Percentiles rank a stretch among this genome's conserved stretches.
Conservation (phyloP, 1,140 invertebrate genomes). For the Aphelenchoides besseyi region DNA sequence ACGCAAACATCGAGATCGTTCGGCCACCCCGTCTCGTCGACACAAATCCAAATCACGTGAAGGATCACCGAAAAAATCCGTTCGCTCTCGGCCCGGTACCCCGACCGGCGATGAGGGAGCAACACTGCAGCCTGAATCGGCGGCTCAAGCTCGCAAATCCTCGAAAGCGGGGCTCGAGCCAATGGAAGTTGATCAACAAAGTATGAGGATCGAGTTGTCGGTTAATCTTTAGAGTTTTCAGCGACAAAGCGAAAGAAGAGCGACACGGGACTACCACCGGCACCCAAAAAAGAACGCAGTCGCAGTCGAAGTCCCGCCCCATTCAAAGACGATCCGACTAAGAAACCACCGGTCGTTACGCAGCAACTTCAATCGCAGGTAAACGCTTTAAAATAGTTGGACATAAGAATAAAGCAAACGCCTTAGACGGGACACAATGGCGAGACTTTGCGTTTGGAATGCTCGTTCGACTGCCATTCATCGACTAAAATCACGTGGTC, state of each 20-base stretch:
- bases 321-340: conserved; percentile 30
- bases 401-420: not conserved
- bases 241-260: conserved; percentile 29
- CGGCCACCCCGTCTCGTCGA: conserved; percentile 47
- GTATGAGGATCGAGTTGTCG: no score
- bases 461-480: conserved; percentile 56
- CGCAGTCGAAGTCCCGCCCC: conserved; percentile 45
- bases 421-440: conserved; percentile 45
- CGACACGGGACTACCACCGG: conserved; percentile 41
- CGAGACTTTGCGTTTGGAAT: conserved; percentile 52
- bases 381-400: no score
- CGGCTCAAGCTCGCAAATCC: conserved; percentile 17
- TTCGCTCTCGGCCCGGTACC: conserved; percentile 55
- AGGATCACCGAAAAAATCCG: conserved; percentile 57
- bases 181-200: conserved; percentile 15
- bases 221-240: no score
- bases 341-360: conserved; percentile 49
- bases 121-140: conserved; percentile 35
- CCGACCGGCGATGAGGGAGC: conserved; percentile 47
- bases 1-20: conserved; percentile 43
- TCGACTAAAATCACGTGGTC: conserved; percentile 60
- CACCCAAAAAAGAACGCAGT: conserved; percentile 46
- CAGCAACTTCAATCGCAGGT: conserved; percentile 56
- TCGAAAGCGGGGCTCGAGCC: conserved; percentile 5
- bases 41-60: conserved; percentile 57